Conservation (phyloP, 2,888 invertebrate species). For the Aquatica leii region DNA sequence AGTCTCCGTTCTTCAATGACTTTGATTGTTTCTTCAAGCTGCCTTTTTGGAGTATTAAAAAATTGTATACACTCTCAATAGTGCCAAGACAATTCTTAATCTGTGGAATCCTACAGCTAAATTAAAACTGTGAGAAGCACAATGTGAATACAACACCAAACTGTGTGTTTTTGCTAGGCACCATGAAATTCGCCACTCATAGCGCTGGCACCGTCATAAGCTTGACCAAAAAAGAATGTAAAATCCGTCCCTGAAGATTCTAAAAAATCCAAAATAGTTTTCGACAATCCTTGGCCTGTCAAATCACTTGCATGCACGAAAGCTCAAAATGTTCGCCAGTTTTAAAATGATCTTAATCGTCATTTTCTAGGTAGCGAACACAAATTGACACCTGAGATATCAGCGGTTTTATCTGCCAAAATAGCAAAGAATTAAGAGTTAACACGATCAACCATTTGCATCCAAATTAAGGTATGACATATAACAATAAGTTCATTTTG, state of each 20-base stretch:
- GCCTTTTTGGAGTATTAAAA: not conserved
- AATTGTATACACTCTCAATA: not conserved
- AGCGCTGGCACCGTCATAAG: not conserved
- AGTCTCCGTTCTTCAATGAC: not conserved
- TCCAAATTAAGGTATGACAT: not conserved
- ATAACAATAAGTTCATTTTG: not conserved
- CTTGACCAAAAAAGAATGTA: not conserved
- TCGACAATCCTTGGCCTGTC: not conserved
- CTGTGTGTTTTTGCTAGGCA: not conserved
- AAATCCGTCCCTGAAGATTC: not conserved
- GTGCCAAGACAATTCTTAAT: not conserved
- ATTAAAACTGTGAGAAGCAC: not conserved
- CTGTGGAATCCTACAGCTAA: not conserved
- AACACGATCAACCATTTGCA: no score
- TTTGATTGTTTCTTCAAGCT: not conserved
- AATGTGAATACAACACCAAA: not conserved
- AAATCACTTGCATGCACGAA: no score
- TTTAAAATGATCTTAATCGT: not conserved
- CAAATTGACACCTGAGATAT: no score
- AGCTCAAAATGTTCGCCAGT: not conserved
- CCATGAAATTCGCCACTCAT: no score
- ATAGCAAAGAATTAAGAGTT: no score
- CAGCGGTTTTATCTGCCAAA: no score
- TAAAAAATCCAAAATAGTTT: not conserved
- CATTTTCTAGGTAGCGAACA: no score